A percentile compares a stretch with the other conserved stretches of the same genome.
These are phyloP conservation scores for Neogale vison DNA, from an alignment of 2,113 vertebrate species.

Conservation along the genomic window DNA sequence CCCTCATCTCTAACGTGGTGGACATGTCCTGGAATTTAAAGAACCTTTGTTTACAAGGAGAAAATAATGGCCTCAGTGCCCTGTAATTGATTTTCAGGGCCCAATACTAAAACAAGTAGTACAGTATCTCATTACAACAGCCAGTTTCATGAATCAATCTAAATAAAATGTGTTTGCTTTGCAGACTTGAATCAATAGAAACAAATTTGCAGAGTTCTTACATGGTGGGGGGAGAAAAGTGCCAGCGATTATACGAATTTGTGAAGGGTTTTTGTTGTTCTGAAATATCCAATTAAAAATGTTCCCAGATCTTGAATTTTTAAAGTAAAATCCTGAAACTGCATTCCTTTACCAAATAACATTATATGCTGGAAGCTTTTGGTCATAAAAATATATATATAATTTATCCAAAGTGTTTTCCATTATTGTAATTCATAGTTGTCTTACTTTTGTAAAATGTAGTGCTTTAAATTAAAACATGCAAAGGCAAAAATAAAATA, in stretches of 20 bases:
- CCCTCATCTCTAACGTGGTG: not conserved
- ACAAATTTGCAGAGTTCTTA: slow-evolving; percentile 4
- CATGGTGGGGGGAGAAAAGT: not conserved
- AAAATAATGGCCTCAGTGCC: slow-evolving; percentile 1
- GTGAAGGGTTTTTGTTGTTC: not conserved
- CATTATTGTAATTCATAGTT: not conserved
- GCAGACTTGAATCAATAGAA: slow-evolving; percentile 42
- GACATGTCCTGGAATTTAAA: not conserved
- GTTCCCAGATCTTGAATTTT: not conserved
- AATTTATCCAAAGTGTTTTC: not conserved
- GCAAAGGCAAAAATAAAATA: not conserved
- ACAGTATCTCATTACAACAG: not conserved
- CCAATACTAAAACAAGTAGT: not conserved
- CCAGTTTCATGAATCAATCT: slow-evolving; percentile 18
- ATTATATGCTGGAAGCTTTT: not conserved
- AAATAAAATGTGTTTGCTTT: slow-evolving; percentile 50
- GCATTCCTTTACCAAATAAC: slow-evolving; percentile 33
- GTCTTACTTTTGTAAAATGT: not conserved
- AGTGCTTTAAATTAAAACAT: not conserved
- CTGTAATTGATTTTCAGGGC: slow-evolving; percentile 51
- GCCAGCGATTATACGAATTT: not conserved
- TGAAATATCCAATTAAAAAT: slow-evolving; percentile 11
- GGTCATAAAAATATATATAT: too few species aligned
- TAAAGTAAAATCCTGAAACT: slow-evolving; percentile 3
- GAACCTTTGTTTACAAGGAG: not conserved